phyloP scores from a whole-genome alignment of 2,888 invertebrate genomes.

The Liopterus haemorrhoidalis region DNA sequence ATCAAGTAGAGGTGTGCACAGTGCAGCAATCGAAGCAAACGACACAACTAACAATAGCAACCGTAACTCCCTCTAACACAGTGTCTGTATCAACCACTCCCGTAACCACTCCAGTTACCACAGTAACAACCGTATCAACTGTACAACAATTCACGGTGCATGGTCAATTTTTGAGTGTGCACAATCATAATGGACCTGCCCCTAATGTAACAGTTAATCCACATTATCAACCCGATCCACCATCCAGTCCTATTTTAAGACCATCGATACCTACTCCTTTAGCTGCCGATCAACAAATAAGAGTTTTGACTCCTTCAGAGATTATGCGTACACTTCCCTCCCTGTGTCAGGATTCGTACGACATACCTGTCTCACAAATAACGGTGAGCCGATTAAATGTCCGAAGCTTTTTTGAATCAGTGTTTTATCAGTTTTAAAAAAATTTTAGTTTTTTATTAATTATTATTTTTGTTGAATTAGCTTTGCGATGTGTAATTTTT shows the following conservation, averaged over 20 bases:
- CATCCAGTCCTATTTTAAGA: slow-evolving; percentile 53
- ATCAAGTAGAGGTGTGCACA: slow-evolving; percentile 44
- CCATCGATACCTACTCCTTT: slow-evolving; percentile 26
- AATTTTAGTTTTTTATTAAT: slow-evolving; percentile 2
- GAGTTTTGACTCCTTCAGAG: slow-evolving; percentile 83
- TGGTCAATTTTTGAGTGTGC: slow-evolving; percentile 45
- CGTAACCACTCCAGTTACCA: slow-evolving; percentile 37
- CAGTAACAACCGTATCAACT: slow-evolving; percentile 25
- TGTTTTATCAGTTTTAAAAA: slow-evolving; percentile 7
- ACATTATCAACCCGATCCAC: slow-evolving; percentile 41
- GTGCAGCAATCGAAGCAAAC: slow-evolving; percentile 36
- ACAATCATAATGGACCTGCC: slow-evolving; percentile 56
- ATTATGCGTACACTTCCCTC: slow-evolving; percentile 87
- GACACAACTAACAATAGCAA: slow-evolving; percentile 35
- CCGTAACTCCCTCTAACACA: slow-evolving; percentile 24
- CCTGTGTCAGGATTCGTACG: slow-evolving; percentile 67
- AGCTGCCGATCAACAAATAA: slow-evolving; percentile 72
- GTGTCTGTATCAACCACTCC: slow-evolving; percentile 32
- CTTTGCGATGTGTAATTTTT: too few relatives aligned
- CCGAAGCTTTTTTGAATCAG: slow-evolving; percentile 7
- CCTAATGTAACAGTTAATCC: slow-evolving; percentile 65
- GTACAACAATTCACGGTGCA: slow-evolving; percentile 47
- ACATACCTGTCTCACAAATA: slow-evolving; percentile 48
- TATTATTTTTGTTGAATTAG: slow-evolving; percentile 3
- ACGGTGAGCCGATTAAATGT: slow-evolving; percentile 40